phyloP scores from a whole-genome alignment of 1,140 invertebrate genomes.

The Drosophila ogumai region DNA sequence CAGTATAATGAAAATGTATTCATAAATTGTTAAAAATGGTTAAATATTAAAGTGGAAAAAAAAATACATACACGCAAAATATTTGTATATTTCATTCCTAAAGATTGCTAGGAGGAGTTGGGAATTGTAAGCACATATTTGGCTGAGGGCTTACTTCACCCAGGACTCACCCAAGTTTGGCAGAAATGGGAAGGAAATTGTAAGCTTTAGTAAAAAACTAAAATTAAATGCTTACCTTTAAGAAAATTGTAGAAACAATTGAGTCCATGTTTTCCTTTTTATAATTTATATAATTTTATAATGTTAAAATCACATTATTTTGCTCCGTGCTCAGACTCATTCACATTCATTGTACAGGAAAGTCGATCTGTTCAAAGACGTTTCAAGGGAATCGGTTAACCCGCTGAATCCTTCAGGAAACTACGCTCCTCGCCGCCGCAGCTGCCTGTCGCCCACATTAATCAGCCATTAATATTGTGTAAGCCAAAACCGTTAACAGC shows the following conservation, averaged over 20 bases:
- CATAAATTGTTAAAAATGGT: background rate
- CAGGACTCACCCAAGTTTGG: no score
- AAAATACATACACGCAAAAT: background rate
- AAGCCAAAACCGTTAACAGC: slow-evolving; percentile 59
- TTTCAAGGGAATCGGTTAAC: slow-evolving; percentile 20
- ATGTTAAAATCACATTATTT: background rate
- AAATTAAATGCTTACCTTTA: no score
- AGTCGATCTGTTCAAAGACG: slow-evolving; percentile 22
- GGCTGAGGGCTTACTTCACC: no score
- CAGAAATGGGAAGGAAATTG: no score
- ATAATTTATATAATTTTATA: no score
- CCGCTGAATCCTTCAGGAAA: slow-evolving; percentile 24
- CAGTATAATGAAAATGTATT: slow-evolving; percentile 1
- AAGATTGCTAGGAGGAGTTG: no score
- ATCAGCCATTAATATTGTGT: slow-evolving; percentile 74
- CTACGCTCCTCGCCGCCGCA: slow-evolving; percentile 11
- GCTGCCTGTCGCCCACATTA: slow-evolving; percentile 47
- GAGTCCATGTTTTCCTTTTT: no score
- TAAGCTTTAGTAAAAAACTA: no score
- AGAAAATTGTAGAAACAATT: no score
- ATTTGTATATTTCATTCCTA: no score
- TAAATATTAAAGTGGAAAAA: background rate
- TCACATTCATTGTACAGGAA: slow-evolving; percentile 9
- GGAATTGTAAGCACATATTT: background rate
- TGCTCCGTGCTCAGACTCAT: background rate